Evolutionary conservation across 2,797 vertebrate genomes (phyloP).

Genomic region (Coregonus ussuriensis): DNA sequence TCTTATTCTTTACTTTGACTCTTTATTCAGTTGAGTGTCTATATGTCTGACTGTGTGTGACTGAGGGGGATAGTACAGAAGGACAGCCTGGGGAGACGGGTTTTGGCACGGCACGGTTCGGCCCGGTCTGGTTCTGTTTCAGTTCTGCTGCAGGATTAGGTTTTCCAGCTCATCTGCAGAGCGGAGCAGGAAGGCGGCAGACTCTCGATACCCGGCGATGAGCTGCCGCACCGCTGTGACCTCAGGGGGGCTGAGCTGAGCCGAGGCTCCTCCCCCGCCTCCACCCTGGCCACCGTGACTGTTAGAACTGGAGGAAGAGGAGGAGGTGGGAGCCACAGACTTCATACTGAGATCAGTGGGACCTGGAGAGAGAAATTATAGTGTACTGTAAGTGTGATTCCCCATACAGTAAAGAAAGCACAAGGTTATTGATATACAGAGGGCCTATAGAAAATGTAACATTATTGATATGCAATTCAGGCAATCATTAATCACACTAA

Average conservation of each 20-base stretch:
- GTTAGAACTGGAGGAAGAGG: conserved; percentile 80
- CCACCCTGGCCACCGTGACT: conserved; percentile 89
- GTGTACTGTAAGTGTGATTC: background rate
- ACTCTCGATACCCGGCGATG: conserved; percentile 97
- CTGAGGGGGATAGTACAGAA: conserved; percentile 33
- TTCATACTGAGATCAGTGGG: conserved; percentile 99
- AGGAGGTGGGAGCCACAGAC: conserved; percentile 84
- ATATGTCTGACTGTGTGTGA: conserved; percentile 35
- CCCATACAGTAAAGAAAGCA: background rate
- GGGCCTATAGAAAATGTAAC: background rate
- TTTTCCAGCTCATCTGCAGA: conserved; percentile 98
- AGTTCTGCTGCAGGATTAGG: conserved; percentile 99
- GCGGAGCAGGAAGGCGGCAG: conserved; percentile 95
- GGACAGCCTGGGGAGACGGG: conserved; percentile 45
- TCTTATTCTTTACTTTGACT: conserved; percentile 46
- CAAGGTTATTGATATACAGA: background rate
- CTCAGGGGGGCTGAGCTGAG: conserved; percentile 96
- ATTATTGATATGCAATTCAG: background rate
- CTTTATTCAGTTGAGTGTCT: conserved; percentile 47
- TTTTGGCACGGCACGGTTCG: conserved; percentile 42
- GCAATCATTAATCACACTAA: background rate
- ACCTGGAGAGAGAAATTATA: conserved; percentile 71
- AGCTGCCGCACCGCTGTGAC: conserved; percentile 97
- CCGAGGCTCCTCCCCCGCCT: conserved; percentile 84
- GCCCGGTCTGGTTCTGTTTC: conserved; percentile 59